These are phyloP conservation scores for Ophioninae sp. DNA, from an alignment of 2,888 invertebrate species.

Conservation along the genomic window DNA sequence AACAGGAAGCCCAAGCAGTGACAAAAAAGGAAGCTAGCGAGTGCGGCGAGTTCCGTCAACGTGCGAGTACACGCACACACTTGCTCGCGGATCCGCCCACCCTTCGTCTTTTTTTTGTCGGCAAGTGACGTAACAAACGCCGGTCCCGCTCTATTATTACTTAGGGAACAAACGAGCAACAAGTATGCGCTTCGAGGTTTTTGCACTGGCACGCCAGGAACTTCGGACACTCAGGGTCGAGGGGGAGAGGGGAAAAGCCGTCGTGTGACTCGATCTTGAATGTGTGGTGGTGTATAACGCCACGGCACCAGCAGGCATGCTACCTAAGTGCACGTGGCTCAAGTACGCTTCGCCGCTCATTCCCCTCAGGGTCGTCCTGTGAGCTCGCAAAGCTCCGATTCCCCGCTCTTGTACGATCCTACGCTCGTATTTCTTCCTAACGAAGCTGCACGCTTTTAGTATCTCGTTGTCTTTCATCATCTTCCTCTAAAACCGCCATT, in stretches of 20 bases:
- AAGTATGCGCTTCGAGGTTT: constrained; percentile 67
- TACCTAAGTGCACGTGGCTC: constrained; percentile 72
- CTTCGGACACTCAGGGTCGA: constrained; percentile 67
- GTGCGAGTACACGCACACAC: background rate
- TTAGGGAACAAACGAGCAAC: constrained; percentile 65
- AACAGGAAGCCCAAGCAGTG: constrained; percentile 4
- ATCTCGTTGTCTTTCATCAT: no score
- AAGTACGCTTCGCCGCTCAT: constrained; percentile 62
- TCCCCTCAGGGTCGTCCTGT: constrained; percentile 57
- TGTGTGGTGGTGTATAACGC: constrained; percentile 29
- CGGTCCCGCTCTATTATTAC: constrained; percentile 65
- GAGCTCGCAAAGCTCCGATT: constrained; percentile 51
- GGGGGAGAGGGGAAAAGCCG: background rate
- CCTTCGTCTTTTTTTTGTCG: constrained; percentile 13
- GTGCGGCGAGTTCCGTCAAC: constrained; percentile 55
- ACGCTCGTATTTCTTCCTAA: constrained; percentile 48
- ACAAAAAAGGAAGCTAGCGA: constrained; percentile 30
- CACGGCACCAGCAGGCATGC: constrained; percentile 43
- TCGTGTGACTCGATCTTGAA: constrained; percentile 48
- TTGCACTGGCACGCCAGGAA: constrained; percentile 71
- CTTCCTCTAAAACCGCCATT: no score
- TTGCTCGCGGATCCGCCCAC: constrained; percentile 30
- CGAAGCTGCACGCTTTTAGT: constrained; percentile 38
- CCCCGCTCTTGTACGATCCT: constrained; percentile 38
- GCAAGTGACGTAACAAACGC: constrained; percentile 60